A percentile compares a stretch with the other conserved stretches of the same genome.
phyloP scores from a whole-genome alignment of 2,797 vertebrate species.

The Tauraco hartlaubi region DNA sequence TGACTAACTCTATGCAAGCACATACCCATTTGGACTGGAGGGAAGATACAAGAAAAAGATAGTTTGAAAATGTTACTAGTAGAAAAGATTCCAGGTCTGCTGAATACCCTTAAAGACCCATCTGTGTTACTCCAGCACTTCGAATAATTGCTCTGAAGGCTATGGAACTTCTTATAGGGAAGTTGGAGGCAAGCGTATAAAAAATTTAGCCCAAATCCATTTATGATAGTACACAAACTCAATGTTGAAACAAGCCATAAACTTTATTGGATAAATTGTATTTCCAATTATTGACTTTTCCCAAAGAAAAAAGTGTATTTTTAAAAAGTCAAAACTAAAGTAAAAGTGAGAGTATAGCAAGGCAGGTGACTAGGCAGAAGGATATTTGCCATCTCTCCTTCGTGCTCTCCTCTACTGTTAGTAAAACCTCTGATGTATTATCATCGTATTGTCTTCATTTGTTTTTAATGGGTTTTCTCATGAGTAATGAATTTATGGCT shows the following conservation, averaged over 20 bases:
- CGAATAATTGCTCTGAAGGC: not conserved
- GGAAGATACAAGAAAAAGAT: not conserved
- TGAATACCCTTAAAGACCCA: not conserved
- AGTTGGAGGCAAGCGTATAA: not conserved
- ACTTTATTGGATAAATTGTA: not conserved
- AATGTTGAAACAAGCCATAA: not conserved
- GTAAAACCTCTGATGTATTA: slow-evolving; percentile 18
- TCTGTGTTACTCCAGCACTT: not conserved
- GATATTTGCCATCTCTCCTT: not conserved
- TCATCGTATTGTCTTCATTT: not conserved
- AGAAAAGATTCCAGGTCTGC: not conserved
- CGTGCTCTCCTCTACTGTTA: not conserved
- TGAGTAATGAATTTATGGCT: slow-evolving; percentile 20
- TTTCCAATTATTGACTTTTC: not conserved
- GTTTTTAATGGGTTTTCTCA: slow-evolving; percentile 27
- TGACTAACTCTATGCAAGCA: not conserved
- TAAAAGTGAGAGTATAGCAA: not conserved
- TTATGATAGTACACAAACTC: not conserved
- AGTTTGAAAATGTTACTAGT: not conserved
- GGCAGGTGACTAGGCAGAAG: not conserved
- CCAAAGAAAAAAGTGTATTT: not conserved
- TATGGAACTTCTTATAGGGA: not conserved
- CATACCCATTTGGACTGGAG: not conserved
- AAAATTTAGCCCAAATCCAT: not conserved
- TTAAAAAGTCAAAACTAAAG: not conserved